These are phyloP conservation scores for Lasioglossum pauxillum DNA, from an alignment of 2,888 invertebrate genomes.

Conservation along the genomic window DNA sequence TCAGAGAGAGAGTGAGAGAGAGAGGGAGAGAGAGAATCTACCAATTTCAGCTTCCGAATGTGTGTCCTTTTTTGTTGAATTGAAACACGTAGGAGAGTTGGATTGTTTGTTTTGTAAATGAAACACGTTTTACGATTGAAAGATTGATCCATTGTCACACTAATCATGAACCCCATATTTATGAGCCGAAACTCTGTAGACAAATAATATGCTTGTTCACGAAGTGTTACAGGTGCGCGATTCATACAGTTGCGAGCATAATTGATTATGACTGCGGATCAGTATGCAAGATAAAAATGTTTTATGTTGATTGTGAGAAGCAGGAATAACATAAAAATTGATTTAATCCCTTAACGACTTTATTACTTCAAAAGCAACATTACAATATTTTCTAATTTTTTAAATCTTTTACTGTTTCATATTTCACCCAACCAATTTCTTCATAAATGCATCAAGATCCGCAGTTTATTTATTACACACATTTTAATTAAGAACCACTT, in stretches of 20 bases:
- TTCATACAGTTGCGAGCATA: background rate
- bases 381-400: too few relatives aligned
- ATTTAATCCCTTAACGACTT: too few relatives aligned
- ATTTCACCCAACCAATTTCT: too few relatives aligned
- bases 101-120: slow-evolving; percentile 76
- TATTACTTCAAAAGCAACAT: too few relatives aligned
- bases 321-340: too few relatives aligned
- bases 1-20: too few relatives aligned
- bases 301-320: too few relatives aligned
- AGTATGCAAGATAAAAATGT: too few relatives aligned
- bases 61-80: slow-evolving; percentile 71
- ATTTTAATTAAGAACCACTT: background rate
- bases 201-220: slow-evolving; percentile 15
- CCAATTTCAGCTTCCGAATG: slow-evolving; percentile 60
- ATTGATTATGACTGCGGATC: background rate
- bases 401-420: too few relatives aligned
- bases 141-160: slow-evolving; percentile 78
- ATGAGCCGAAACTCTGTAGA: slow-evolving; percentile 24
- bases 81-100: slow-evolving; percentile 72
- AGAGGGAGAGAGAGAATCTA: background rate
- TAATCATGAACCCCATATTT: slow-evolving; percentile 50
- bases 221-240: slow-evolving; percentile 42
- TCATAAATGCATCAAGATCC: too few relatives aligned
- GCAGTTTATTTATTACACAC: slow-evolving; percentile 6
- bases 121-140: slow-evolving; percentile 75